Evolutionary conservation across 92 coral and sea anemone species (phyloP).

Genomic region (Blastomussa wellsi): DNA sequence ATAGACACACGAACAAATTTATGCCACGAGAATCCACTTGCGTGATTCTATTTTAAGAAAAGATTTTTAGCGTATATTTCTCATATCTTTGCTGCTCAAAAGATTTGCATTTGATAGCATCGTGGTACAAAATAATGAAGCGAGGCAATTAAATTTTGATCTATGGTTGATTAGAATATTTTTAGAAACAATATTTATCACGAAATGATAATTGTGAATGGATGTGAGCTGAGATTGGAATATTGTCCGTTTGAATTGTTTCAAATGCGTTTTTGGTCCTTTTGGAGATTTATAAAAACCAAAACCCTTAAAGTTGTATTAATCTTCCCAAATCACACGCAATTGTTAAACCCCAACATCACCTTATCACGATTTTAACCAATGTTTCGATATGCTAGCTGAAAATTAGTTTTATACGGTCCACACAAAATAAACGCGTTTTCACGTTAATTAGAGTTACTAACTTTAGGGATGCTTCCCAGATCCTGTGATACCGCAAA

Average conservation of each 20-base stretch:
- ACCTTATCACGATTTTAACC: neutral
- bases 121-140: conserved; percentile 3
- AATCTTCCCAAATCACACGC: conserved; percentile 15
- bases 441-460: too few relatives aligned
- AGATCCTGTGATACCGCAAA: neutral
- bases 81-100: conserved; percentile 13
- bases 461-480: neutral
- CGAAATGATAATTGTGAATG: neutral
- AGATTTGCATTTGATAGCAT: conserved; percentile 40
- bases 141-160: conserved; percentile 25
- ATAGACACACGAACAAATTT: neutral
- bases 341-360: neutral
- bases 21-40: neutral
- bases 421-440: too few relatives aligned
- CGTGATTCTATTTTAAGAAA: conserved; percentile 44
- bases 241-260: conserved; percentile 4
- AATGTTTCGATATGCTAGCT: too few relatives aligned
- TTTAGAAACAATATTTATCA: conserved; percentile 30
- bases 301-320: conserved; percentile 13
- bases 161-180: neutral
- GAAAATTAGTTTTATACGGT: too few relatives aligned
- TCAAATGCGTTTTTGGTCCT: neutral
- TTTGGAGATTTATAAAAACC: conserved; percentile 18
- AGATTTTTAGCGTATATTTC: neutral
- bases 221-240: neutral